A percentile compares a stretch with the other conserved stretches of the same genome.
phyloP scores from a whole-genome alignment of 1,140 invertebrate species.

The Heliothis subflexa region DNA sequence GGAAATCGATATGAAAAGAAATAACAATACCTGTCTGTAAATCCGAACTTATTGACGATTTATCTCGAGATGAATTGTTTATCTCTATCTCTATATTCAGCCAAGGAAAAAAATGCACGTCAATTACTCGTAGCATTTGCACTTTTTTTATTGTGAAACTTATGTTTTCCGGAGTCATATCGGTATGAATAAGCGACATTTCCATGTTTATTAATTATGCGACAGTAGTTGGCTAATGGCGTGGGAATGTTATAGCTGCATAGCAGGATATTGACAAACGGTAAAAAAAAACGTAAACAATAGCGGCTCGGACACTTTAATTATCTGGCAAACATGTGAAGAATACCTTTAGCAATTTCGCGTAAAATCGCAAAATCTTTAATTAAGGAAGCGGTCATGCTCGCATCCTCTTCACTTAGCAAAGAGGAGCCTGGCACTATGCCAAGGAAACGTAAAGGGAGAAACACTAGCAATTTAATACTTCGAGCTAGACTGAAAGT shows the following conservation, averaged over 20 bases:
- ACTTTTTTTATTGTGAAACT: too few relatives aligned
- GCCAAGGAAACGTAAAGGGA: neutral
- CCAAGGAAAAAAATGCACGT: neutral
- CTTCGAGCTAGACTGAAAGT: neutral
- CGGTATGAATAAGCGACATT: too few relatives aligned
- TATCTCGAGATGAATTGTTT: neutral
- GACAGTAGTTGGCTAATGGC: neutral
- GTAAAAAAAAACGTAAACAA: conserved; percentile 23
- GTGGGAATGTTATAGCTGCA: neutral
- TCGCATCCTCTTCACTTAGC: conserved; percentile 16
- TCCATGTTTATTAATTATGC: neutral
- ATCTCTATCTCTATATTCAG: neutral
- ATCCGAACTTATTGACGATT: neutral
- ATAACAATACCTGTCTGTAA: conserved; percentile 8
- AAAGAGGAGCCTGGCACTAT: neutral
- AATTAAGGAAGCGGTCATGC: conserved; percentile 24
- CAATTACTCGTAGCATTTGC: too few relatives aligned
- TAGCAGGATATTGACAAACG: conserved; percentile 27
- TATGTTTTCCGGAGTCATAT: too few relatives aligned
- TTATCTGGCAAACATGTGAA: neutral
- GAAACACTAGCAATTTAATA: conserved; percentile 21
- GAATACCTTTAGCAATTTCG: neutral
- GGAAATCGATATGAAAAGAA: neutral
- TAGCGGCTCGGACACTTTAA: neutral
- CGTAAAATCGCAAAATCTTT: conserved; percentile 24